Evolutionary conservation across 2,888 invertebrate species (phyloP), one percentile per base, ranked within the genome.

Genomic region (Cheilosia urbana): DNA sequence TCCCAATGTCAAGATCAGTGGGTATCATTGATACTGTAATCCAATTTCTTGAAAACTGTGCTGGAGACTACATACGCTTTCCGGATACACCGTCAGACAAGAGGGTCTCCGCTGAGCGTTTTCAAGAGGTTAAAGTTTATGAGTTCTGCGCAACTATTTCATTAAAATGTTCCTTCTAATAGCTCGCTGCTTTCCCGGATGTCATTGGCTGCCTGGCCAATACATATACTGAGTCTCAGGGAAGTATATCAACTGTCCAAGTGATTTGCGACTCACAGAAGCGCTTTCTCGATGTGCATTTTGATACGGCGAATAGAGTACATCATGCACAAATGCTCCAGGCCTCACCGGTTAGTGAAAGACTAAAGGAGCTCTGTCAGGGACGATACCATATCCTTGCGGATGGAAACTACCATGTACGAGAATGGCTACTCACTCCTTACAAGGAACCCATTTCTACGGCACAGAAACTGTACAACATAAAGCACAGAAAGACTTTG

Each of bases 341-440:
- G 1, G 24, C 21, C 0, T 81, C 81, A 9, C 69, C 49, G 27
- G 51, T 81, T 0, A 45, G 27, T 13, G 58, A 24, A 6, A 63
- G 42, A 11, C 37, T 81, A 2, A 58, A 37, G 9, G 42, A 42
- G n/a, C 34, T 69, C 27, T 71, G 76, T 24, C 49, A 51, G 11
- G 58, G 69, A 37, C 51, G 45, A 7, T 81, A 58, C 45, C 81
- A 81, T 15, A 15, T 53, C 0, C 34, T 81, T 21, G 80, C 63
- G 0, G 45, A n/a, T 1, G 17, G 17, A 6, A 53, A 81, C 0
- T 45, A 69, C 53, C 30, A 34, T 9, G 5, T 58, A 5, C 30
- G 81, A 4, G 63, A 63, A 51, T 81, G 81, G 76, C 21, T 81
- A 1, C 30, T 76, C 11, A 81, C 76, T n/a, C 76, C 81, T 11